Evolutionary conservation across 2,113 vertebrate species (phyloP), one percentile per base, ranked within the genome.

Genomic region (Cephalopterus ornatus): DNA sequence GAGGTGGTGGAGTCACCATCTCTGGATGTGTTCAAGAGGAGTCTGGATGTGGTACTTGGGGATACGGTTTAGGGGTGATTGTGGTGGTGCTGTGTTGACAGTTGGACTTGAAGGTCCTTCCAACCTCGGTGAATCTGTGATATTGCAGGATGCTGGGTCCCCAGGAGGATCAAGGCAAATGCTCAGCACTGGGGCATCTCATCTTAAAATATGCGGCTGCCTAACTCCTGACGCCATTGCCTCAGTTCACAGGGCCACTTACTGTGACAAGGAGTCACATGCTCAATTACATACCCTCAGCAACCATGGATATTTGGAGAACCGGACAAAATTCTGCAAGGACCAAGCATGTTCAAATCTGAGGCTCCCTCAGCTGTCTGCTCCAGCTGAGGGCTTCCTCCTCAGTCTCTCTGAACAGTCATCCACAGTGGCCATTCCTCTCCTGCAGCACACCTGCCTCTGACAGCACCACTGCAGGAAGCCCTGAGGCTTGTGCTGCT

Each of bases 381-480:
- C 49, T n/a, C 63, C 5, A 7, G 39, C 49, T 59, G 55, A 30
- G 71, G 14, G 65, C 79, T 92, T 90, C 82, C 88, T 92, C 30
- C 59, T 68, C 2, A 1, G 41, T 32, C 37, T 11, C 33, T 39
- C 32, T 39, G 46, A 78, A 78, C 26, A 50, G 89, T 71, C 78
- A 53, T 74, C 82, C 70, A 56, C 50, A 47, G 30, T 16, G 61
- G 62, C 35, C 46, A 39, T 52, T 82, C 73, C 65, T 32, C 50
- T 44, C 70, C 42, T 42, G 37, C 18, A 24, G 39, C 65, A 66
- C 0, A 0, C 5, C 5, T 19, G 18, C 59, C 44, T 47, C 82
- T 84, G 20, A 33, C 78, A 87, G 44, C 32, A 55, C 1, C 1
- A 37, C 19, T 44, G 46, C 35, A 88, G 76, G 63, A 62, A 86